A percentile compares a stretch with the other conserved stretches of the same genome.
Evolutionary conservation across 2,113 vertebrate genomes (phyloP).

Genomic region (Sapayoa aenigma): DNA sequence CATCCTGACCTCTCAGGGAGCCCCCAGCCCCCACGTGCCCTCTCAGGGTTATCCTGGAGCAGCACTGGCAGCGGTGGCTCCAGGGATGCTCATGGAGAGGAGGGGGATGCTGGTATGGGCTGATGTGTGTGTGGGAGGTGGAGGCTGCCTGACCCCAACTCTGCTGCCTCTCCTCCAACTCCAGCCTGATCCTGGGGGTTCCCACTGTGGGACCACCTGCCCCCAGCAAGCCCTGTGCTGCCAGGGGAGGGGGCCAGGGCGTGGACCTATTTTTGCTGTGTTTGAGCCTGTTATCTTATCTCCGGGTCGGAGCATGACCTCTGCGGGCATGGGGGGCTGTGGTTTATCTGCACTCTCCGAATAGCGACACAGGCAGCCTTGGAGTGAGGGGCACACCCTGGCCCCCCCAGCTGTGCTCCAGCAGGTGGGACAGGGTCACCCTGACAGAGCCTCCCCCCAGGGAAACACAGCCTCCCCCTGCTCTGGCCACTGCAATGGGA

Average conservation of each 20-base stretch:
- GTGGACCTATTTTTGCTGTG: not conserved
- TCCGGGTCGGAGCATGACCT: fast-evolving
- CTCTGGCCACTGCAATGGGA: fast-evolving
- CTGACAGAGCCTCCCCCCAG: fast-evolving
- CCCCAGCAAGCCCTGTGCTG: not conserved
- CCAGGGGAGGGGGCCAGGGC: not conserved
- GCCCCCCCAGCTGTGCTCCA: fast-evolving
- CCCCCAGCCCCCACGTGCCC: not conserved
- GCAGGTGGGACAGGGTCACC: not conserved
- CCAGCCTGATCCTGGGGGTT: not conserved
- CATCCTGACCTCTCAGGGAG: not conserved
- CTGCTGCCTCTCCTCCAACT: not conserved
- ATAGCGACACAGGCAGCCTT: slow-evolving; percentile 31
- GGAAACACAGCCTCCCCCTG: too few relatives aligned
- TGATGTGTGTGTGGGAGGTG: not conserved
- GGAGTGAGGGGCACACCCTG: not conserved
- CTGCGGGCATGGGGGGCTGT: not conserved
- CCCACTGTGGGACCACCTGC: not conserved
- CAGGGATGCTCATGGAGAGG: not conserved
- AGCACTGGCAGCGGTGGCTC: not conserved
- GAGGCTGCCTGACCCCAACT: not conserved
- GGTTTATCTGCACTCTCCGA: not conserved
- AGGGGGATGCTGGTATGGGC: not conserved
- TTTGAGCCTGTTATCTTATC: slow-evolving; percentile 7
- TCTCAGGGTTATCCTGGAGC: not conserved